Evolutionary conservation across 2,113 vertebrate genomes (phyloP).

Genomic region (Pteruthius melanotis): DNA sequence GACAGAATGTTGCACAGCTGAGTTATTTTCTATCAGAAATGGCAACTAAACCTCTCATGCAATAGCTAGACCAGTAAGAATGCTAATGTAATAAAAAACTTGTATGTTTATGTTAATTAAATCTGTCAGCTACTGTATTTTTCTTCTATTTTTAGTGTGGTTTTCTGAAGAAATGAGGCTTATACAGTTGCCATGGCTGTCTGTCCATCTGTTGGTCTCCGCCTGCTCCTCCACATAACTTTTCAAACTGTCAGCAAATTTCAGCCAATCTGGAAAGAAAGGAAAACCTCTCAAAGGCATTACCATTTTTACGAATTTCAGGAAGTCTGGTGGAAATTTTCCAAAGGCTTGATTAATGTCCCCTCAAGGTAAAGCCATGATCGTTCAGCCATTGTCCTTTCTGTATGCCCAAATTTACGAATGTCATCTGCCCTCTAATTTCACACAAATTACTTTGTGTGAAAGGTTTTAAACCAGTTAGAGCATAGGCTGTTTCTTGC

Average conservation of each 20-base stretch:
- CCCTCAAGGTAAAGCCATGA: neutral
- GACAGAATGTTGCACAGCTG: accelerated
- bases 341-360: neutral
- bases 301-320: neutral
- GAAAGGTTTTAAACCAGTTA: neutral
- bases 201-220: neutral
- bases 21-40: neutral
- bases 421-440: neutral
- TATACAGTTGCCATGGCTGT: neutral
- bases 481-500: neutral
- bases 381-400: neutral
- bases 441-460: too few relatives aligned
- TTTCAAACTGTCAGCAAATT: constrained; percentile 4
- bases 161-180: neutral
- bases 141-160: neutral
- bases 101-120: neutral
- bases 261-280: neutral
- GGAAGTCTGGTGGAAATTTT: neutral
- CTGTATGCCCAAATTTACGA: neutral
- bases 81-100: neutral
- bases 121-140: neutral
- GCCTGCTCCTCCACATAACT: accelerated
- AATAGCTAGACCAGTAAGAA: neutral
- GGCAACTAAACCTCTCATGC: neutral
- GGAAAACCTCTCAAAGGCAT: neutral